phyloP scores from a whole-genome alignment of 2,888 invertebrate genomes.

The Microchrysa polita region DNA sequence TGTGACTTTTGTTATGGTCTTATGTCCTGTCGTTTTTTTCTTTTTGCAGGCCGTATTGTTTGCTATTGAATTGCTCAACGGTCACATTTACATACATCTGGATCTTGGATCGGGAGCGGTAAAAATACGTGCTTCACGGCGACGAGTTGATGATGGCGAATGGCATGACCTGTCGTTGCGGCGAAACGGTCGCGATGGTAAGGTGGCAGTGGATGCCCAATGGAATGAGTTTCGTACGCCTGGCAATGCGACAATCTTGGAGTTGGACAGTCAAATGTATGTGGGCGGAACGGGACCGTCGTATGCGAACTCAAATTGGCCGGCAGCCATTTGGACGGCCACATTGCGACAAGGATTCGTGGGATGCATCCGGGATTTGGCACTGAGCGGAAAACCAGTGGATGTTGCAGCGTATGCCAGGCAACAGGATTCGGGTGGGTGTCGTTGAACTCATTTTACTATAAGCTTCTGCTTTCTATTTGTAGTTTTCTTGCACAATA shows the following conservation, averaged over 20 bases:
- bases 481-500: slow-evolving; percentile 28
- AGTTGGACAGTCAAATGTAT: slow-evolving; percentile 87
- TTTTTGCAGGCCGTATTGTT: slow-evolving; percentile 83
- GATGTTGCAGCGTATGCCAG: slow-evolving; percentile 89
- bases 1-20: no score
- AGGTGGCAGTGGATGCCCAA: slow-evolving; percentile 88
- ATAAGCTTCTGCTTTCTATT: not conserved
- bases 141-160: slow-evolving; percentile 87
- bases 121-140: slow-evolving; percentile 82
- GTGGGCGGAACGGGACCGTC: slow-evolving; percentile 88
- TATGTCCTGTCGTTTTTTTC: no score
- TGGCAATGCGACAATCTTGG: slow-evolving; percentile 89
- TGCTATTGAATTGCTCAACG: slow-evolving; percentile 92
- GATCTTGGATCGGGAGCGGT: slow-evolving; percentile 92
- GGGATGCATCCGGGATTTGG: slow-evolving; percentile 90
- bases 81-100: slow-evolving; percentile 91
- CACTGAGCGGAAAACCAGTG: slow-evolving; percentile 86
- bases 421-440: slow-evolving; percentile 86
- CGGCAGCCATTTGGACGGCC: slow-evolving; percentile 90
- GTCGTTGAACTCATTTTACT: not conserved
- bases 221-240: slow-evolving; percentile 89
- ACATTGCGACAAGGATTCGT: slow-evolving; percentile 90
- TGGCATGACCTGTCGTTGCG: slow-evolving; percentile 92
- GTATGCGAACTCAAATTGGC: slow-evolving; percentile 79
- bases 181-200: slow-evolving; percentile 83